These are phyloP conservation scores for Dexiosoma caninum DNA, from an alignment of 2,888 invertebrate species.

Conservation along the genomic window DNA sequence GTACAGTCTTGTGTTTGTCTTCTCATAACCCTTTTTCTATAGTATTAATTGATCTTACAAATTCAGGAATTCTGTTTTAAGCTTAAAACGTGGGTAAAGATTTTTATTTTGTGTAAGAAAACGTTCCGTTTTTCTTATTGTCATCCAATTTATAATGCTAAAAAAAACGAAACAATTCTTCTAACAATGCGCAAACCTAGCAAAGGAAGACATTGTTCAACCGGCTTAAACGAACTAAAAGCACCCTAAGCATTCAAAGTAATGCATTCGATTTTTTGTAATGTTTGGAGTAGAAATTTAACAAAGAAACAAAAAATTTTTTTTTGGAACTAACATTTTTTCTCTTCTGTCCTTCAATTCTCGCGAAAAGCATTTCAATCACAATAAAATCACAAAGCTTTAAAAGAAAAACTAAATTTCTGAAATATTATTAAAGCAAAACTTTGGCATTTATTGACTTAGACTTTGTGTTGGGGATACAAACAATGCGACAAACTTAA, in stretches of 20 bases:
- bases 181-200: slow-evolving; percentile 38
- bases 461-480: not conserved
- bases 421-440: not conserved
- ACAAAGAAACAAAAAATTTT: not conserved
- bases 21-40: slow-evolving; percentile 22
- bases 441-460: not conserved
- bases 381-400: not conserved
- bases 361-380: not conserved
- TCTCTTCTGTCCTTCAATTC: not conserved
- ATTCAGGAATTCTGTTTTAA: slow-evolving; percentile 41
- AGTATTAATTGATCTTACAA: slow-evolving; percentile 53
- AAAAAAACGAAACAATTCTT: slow-evolving; percentile 36
- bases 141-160: slow-evolving; percentile 38
- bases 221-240: slow-evolving; percentile 8
- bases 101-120: slow-evolving; percentile 48
- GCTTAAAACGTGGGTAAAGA: slow-evolving; percentile 46
- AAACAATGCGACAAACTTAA: slow-evolving; percentile 20
- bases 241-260: not conserved
- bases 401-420: not conserved
- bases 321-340: not conserved
- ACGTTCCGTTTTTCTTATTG: slow-evolving; percentile 47
- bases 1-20: not conserved
- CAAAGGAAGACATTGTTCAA: not conserved
- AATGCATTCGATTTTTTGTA: not conserved
- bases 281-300: not conserved